Percentiles rank a stretch among this genome's conserved stretches.
phyloP scores from a whole-genome alignment of 2,888 invertebrate genomes.

The Caenorhabditis japonica region DNA sequence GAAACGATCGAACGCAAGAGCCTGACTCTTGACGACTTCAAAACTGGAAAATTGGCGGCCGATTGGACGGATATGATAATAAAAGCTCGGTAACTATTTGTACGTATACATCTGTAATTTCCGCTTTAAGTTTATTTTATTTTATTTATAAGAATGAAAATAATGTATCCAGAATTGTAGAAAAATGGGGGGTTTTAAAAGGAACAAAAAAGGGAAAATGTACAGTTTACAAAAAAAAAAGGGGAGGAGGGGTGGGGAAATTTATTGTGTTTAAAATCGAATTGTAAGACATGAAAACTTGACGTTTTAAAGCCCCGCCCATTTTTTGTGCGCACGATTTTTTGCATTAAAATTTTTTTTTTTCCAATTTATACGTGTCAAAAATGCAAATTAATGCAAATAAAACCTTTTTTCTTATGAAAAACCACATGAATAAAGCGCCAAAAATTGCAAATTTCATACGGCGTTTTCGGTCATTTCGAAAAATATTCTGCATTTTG shows the following conservation, averaged over 20 bases:
- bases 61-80: slow-evolving; percentile 48
- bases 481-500: too few relatives aligned
- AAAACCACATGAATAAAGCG: too few relatives aligned
- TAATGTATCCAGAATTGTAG: slow-evolving; percentile 8
- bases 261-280: neutral
- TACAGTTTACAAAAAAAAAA: slow-evolving; percentile 21
- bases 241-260: neutral
- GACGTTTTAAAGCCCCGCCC: too few relatives aligned
- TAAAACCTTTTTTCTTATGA: too few relatives aligned
- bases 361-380: too few relatives aligned
- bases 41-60: slow-evolving; percentile 35
- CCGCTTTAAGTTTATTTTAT: slow-evolving; percentile 10
- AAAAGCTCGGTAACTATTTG: slow-evolving; percentile 19
- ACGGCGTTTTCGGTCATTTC: too few relatives aligned
- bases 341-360: too few relatives aligned
- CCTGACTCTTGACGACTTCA: slow-evolving; percentile 34
- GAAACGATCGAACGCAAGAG: slow-evolving; percentile 44
- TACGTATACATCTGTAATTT: neutral
- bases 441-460: too few relatives aligned
- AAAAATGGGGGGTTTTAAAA: slow-evolving; percentile 5
- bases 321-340: too few relatives aligned
- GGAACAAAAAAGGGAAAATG: slow-evolving; percentile 18
- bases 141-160: slow-evolving; percentile 13
- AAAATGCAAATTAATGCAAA: too few relatives aligned
- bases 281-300: too few relatives aligned